Evolutionary conservation across 2,888 invertebrate genomes (phyloP).

Genomic region (Agrochola litura): DNA sequence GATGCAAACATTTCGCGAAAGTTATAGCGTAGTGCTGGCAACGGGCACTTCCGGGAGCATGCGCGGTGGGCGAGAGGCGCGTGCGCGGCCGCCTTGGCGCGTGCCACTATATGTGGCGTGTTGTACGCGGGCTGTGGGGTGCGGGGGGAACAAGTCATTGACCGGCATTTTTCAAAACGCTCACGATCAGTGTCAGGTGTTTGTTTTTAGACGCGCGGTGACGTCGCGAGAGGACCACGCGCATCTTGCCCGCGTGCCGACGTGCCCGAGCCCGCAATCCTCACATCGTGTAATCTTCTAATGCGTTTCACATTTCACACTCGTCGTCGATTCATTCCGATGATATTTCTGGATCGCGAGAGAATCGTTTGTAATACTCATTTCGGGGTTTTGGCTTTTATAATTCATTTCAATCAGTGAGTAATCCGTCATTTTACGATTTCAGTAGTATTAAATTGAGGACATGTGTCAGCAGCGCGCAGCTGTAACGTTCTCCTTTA

Average conservation of each 20-base stretch:
- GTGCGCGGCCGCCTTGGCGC: conserved; percentile 48
- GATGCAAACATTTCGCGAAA: conserved; percentile 67
- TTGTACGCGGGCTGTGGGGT: conserved; percentile 33
- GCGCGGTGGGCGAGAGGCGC: conserved; percentile 56
- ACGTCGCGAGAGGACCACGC: conserved; percentile 51
- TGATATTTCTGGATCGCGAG: conserved; percentile 69
- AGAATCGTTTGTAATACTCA: conserved; percentile 70
- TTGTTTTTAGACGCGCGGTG: conserved; percentile 64
- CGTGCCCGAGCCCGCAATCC: conserved; percentile 28
- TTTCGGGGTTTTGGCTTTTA: conserved; percentile 62
- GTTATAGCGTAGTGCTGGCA: conserved; percentile 71
- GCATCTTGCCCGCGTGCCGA: not conserved
- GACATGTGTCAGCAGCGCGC: not conserved
- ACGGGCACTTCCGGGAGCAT: conserved; percentile 72
- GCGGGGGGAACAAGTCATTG: conserved; percentile 68
- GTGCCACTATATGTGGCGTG: conserved; percentile 57
- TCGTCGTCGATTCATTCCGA: conserved; percentile 68
- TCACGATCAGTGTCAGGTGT: conserved; percentile 71
- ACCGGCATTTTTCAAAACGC: conserved; percentile 71
- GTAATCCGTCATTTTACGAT: conserved; percentile 59
- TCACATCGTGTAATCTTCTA: conserved; percentile 44
- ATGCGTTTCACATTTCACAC: conserved; percentile 67
- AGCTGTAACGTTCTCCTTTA: conserved; percentile 7
- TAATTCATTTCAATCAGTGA: conserved; percentile 59
- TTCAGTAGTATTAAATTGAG: conserved; percentile 36